Evolutionary conservation across 92 coral and sea anemone species (phyloP), one percentile per base, ranked within the genome.

Genomic region (Epizoanthus ramosus): DNA sequence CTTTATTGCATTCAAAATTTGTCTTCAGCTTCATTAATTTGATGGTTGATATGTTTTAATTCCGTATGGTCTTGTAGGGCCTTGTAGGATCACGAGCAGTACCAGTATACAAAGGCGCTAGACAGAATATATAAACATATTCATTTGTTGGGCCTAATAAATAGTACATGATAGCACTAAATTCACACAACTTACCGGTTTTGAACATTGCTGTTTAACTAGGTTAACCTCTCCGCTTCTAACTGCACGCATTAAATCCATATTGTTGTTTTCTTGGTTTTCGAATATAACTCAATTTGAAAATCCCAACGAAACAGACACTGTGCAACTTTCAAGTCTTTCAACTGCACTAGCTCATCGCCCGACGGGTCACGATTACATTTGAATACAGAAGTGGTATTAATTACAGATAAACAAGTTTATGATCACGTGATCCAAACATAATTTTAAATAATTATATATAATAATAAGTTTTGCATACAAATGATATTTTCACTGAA

Each of bases 171-270:
- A 61, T 13, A 65, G 43, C 3, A 37, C 4, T 3, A 17, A 28
- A 65, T 28, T 0, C 28, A 6, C 24, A 16, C 41, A 17, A 87
- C 92, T 73, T 80, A 93, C 98, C 68, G 98, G 98, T 63, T 89
- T 83, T 25, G 88, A 60, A 54, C 90, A 83, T 68, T 91, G 91
- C 57, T 83, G 80, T 56, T 89, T 87, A 19, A 93, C 74, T 10
- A 80, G 83, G 13, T 89, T 92, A 24, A 93, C 10, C 33, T 93
- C 92, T 61, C 98, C 98, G n/a, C 93, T 88, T 80, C 98, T 86
- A 15, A 91, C 79, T 22, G 98, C 95, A 43, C 71, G 82, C 47
- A 77, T 41, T 45, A 77, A 61, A 21, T 77, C 82, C 63, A 69
- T 56, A 57, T 41, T 77, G 31, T 63, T 12, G 71, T 8, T 47